A percentile compares a stretch with the other conserved stretches of the same genome.
These are phyloP conservation scores for Lasioglossum pauxillum DNA, from an alignment of 2,888 invertebrate genomes.

Conservation along the genomic window DNA sequence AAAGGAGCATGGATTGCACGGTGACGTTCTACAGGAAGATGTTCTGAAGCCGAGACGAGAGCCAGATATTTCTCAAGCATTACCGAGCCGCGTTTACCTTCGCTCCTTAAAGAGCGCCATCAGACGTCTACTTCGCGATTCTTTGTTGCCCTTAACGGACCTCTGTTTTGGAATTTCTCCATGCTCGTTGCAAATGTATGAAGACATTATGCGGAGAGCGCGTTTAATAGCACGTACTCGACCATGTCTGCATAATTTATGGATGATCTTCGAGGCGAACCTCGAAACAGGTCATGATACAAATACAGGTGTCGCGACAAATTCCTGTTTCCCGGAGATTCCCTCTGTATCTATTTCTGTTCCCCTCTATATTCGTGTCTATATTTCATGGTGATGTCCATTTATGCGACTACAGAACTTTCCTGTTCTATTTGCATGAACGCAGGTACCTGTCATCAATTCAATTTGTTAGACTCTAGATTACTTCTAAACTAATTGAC, in stretches of 20 bases:
- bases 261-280: slow-evolving; percentile 48
- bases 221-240: slow-evolving; percentile 51
- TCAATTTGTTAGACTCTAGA: background rate
- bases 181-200: slow-evolving; percentile 57
- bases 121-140: slow-evolving; percentile 41
- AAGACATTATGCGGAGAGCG: slow-evolving; percentile 41
- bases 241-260: slow-evolving; percentile 53
- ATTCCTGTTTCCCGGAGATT: slow-evolving; percentile 39
- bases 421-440: background rate
- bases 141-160: slow-evolving; percentile 38
- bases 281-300: slow-evolving; percentile 30
- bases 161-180: slow-evolving; percentile 50
- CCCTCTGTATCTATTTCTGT: background rate
- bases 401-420: background rate
- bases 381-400: background rate
- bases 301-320: slow-evolving; percentile 47
- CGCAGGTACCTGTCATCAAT: background rate
- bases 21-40: background rate
- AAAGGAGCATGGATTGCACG: slow-evolving; percentile 8
- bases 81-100: slow-evolving; percentile 23
- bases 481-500: background rate
- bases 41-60: background rate
- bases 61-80: slow-evolving; percentile 25
- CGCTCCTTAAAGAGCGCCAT: slow-evolving; percentile 8
- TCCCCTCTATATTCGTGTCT: background rate